phyloP scores from a whole-genome alignment of 2,888 invertebrate species.

The Caenorhabditis uteleia region DNA sequence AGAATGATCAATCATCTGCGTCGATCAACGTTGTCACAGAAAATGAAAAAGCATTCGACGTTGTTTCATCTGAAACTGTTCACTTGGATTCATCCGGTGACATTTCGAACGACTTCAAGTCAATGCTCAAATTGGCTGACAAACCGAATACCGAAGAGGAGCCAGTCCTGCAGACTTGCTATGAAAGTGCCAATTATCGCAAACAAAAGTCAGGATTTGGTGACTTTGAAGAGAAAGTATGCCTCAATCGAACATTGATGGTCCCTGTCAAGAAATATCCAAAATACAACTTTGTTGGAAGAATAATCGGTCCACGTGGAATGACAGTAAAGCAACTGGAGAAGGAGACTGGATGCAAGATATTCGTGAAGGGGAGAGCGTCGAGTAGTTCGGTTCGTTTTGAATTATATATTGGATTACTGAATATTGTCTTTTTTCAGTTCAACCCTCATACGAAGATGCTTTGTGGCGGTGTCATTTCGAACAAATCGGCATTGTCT shows the following conservation, averaged over 20 bases:
- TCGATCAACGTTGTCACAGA: too few species aligned
- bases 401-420: background rate
- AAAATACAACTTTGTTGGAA: slow-evolving; percentile 96
- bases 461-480: slow-evolving; percentile 2
- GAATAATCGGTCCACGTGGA: slow-evolving; percentile 97
- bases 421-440: slow-evolving; percentile 6
- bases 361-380: slow-evolving; percentile 77
- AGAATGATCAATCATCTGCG: too few species aligned
- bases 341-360: slow-evolving; percentile 99
- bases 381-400: slow-evolving; percentile 12
- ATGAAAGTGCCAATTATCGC: too few species aligned
- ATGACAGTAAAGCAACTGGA: slow-evolving; percentile 99
- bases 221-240: too few species aligned
- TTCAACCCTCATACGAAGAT: slow-evolving; percentile 24
- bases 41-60: too few species aligned
- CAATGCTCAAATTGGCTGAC: too few species aligned
- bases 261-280: slow-evolving; percentile 36
- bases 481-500: slow-evolving; percentile 11
- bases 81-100: too few species aligned
- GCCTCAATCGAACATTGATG: slow-evolving; percentile 12
- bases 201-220: too few species aligned
- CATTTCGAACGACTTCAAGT: too few species aligned
- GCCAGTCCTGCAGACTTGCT: too few species aligned
- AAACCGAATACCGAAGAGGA: too few species aligned
- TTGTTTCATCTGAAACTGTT: too few species aligned